Base-by-base conservation (phyloP, 30 jellyfish, hydroid and myxozoan genomes). In the Turritopsis rubra region DNA sequence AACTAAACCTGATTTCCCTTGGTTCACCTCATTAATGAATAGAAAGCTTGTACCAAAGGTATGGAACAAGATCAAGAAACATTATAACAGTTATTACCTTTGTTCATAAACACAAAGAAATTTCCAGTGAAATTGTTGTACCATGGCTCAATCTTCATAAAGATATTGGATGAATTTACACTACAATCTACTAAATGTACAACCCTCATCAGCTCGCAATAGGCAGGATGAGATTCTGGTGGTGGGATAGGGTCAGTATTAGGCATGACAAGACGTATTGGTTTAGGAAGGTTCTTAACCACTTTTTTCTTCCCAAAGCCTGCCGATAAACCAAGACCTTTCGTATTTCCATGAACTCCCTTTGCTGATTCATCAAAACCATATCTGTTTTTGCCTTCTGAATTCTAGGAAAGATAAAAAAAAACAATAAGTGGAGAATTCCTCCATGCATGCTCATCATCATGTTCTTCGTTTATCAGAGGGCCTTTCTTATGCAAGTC, bases 71-170 rank as follows among this genome's bases (percentile, higher is more conserved):
- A 41, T 41, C 13, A 41, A 68, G 77, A 0, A 68, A n/a, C 19
- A n/a, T 68, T 9, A 0, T 0, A 68, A 22, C 28, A 68, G 24
- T 3, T 1, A 24, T 60, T 0, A 82, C 88, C 88, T 82, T 82
- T 82, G 83, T 82, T 82, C 84, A 66, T 29, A 52, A 82, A 82
- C 3, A 71, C 71, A 71, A 82, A 82, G n/a, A 82, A 71, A 28
- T 82, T 82, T 16, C 83, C 88, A 24, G 85, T 82, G 71, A 66
- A 82, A 29, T 82, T 82, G 41, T 82, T 22, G 3, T 74, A 22
- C 65, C 23, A 17, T 1, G 88, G 88, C 71, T 66, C 53, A 29
- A 71, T 31, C 29, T 80, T 80, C 52, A 80, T 28, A 8, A 80
- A 66, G 24, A 80, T 52, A 30, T 26, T 53, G 24, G 87, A 80